Percentiles rank a stretch among this genome's conserved stretches.
phyloP scores from a whole-genome alignment of 2,888 invertebrate species.

The Yponomeuta evonymella region DNA sequence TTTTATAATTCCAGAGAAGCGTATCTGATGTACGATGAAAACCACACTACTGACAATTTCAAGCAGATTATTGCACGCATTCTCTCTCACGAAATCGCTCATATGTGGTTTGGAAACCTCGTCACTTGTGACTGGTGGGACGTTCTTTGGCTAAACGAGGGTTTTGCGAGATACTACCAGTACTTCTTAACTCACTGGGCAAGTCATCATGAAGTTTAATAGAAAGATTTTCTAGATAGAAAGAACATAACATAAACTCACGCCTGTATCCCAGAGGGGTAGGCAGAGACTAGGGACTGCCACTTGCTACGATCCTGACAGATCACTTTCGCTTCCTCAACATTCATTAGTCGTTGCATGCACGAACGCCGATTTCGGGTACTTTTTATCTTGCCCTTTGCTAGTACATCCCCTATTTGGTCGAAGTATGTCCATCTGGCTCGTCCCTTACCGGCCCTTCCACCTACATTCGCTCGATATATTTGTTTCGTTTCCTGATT shows the following conservation, averaged over 20 bases:
- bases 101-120: slow-evolving; percentile 84
- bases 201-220: slow-evolving; percentile 19
- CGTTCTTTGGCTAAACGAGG: slow-evolving; percentile 79
- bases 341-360: too few relatives aligned
- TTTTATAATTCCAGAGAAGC: slow-evolving; percentile 48
- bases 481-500: background rate
- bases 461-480: too few relatives aligned
- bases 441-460: too few relatives aligned
- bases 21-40: slow-evolving; percentile 57
- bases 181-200: slow-evolving; percentile 79
- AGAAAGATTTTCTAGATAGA: background rate
- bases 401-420: too few relatives aligned
- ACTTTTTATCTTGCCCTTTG: too few relatives aligned
- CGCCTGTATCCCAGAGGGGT: too few relatives aligned
- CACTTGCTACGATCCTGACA: too few relatives aligned
- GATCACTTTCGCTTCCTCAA: too few relatives aligned
- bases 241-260: too few relatives aligned
- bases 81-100: slow-evolving; percentile 82
- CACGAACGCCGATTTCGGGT: too few relatives aligned
- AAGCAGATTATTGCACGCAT: slow-evolving; percentile 76
- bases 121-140: slow-evolving; percentile 81
- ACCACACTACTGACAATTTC: slow-evolving; percentile 52
- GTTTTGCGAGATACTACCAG: slow-evolving; percentile 84
- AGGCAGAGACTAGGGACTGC: too few relatives aligned
- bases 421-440: too few relatives aligned